Evolutionary conservation across 1,140 invertebrate species (phyloP).

Genomic region (Holotrichia oblita): DNA sequence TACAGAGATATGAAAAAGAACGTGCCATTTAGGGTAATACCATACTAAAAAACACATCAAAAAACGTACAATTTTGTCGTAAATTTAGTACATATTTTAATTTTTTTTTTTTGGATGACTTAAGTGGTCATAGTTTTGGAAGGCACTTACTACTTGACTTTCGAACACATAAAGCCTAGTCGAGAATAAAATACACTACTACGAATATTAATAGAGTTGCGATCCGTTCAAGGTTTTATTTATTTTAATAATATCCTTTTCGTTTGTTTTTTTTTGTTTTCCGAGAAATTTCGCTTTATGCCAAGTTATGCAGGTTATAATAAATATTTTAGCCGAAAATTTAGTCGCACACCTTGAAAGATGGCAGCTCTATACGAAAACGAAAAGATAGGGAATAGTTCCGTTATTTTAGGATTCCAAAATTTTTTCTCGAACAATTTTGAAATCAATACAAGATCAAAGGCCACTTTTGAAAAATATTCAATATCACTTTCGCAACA

Average conservation of each 20-base stretch:
- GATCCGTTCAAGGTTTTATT: constrained; percentile 8
- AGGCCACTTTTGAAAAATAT: constrained; percentile 49
- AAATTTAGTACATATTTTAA: constrained; percentile 54
- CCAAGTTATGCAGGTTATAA: not conserved
- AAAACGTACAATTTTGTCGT: constrained; percentile 57
- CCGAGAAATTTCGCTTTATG: not conserved
- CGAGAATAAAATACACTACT: constrained; percentile 49
- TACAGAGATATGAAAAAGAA: constrained; percentile 62
- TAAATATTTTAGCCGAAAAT: constrained; percentile 5
- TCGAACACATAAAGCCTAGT: constrained; percentile 63
- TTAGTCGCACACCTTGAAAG: not conserved
- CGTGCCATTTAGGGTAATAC: constrained; percentile 60
- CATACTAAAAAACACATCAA: constrained; percentile 55
- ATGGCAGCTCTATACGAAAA: constrained; percentile 12
- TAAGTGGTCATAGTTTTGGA: constrained; percentile 61
- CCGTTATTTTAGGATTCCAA: constrained; percentile 40
- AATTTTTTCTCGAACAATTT: constrained; percentile 39
- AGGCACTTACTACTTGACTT: constrained; percentile 62
- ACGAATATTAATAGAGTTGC: constrained; percentile 20
- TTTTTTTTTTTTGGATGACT: constrained; percentile 55
- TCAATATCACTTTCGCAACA: constrained; percentile 43
- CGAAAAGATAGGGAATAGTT: constrained; percentile 30
- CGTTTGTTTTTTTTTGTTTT: no score
- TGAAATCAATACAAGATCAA: constrained; percentile 43
- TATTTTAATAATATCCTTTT: no score